Percentiles rank a stretch among this genome's conserved stretches.
These are phyloP conservation scores for Temnopleurus reevesii DNA, from an alignment of 53 echinoderm and acorn worm species.

Conservation along the genomic window DNA sequence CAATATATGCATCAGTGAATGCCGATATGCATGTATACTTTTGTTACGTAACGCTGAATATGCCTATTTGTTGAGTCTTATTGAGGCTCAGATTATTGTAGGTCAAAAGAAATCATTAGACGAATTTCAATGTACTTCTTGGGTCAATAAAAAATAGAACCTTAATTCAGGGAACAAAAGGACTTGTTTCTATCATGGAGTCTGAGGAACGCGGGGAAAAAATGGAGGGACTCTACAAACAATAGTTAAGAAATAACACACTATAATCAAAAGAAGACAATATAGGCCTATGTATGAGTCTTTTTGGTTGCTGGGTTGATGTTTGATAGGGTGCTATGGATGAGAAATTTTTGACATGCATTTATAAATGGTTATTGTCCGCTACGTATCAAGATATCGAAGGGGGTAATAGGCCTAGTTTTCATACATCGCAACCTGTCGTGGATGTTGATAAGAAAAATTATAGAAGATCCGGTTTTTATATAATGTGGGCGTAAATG, in stretches of 20 bases:
- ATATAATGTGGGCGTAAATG: background rate
- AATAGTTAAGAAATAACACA: slow-evolving; percentile 29
- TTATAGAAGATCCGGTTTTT: background rate
- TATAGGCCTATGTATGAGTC: slow-evolving; percentile 6
- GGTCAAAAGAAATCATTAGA: slow-evolving; percentile 62
- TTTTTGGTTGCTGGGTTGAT: background rate
- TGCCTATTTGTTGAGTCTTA: slow-evolving; percentile 48
- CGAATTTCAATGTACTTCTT: slow-evolving; percentile 47
- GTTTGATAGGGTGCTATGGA: slow-evolving; percentile 13
- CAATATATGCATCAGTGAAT: slow-evolving; percentile 51
- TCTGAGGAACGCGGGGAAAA: background rate
- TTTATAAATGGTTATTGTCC: background rate
- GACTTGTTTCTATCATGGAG: slow-evolving; percentile 24
- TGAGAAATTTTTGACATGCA: background rate
- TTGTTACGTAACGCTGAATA: slow-evolving; percentile 59
- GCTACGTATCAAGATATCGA: background rate
- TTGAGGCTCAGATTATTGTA: slow-evolving; percentile 55
- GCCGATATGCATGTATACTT: slow-evolving; percentile 58
- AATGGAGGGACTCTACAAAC: background rate
- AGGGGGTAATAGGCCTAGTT: too few relatives aligned
- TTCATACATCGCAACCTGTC: too few relatives aligned
- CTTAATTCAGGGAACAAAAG: slow-evolving; percentile 52
- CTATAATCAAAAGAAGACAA: slow-evolving; percentile 30
- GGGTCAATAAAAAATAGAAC: slow-evolving; percentile 56
- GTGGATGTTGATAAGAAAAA: too few relatives aligned